phyloP scores from a whole-genome alignment of 2,113 vertebrate species.

The Ageneiosus marmoratus region DNA sequence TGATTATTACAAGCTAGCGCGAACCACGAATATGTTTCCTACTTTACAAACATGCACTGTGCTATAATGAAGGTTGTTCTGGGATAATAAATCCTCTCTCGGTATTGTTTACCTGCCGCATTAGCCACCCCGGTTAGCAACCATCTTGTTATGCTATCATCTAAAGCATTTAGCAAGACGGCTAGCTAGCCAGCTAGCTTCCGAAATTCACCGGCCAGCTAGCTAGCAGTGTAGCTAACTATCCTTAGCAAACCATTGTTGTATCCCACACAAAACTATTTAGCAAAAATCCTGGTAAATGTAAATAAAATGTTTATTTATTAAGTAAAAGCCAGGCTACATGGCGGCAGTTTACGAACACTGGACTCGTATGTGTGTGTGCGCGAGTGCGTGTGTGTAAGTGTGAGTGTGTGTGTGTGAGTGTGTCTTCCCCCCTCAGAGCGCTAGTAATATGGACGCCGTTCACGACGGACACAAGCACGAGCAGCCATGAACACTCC shows the following conservation, averaged over 20 bases:
- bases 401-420: background rate
- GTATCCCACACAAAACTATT: background rate
- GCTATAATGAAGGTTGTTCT: background rate
- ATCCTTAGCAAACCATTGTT: background rate
- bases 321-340: background rate
- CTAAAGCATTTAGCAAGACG: background rate
- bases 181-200: slow-evolving; percentile 14
- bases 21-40: background rate
- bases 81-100: background rate
- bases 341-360: background rate
- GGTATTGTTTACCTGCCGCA: slow-evolving; percentile 7
- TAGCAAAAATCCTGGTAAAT: background rate
- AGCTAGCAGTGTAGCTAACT: slow-evolving; percentile 5
- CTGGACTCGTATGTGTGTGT: background rate
- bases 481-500: slow-evolving; percentile 70
- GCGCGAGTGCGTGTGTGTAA: no score
- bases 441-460: slow-evolving; percentile 39
- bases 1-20: background rate
- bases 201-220: background rate
- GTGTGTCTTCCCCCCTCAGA: background rate
- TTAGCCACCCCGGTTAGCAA: slow-evolving; percentile 33
- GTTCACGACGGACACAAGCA: slow-evolving; percentile 53
- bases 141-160: slow-evolving; percentile 3
- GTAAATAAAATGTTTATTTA: background rate
- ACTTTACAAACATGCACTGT: background rate